Percentiles rank a stretch among this genome's conserved stretches.
phyloP scores from a whole-genome alignment of 2,888 invertebrate genomes.

The Ochropleura plecta region DNA sequence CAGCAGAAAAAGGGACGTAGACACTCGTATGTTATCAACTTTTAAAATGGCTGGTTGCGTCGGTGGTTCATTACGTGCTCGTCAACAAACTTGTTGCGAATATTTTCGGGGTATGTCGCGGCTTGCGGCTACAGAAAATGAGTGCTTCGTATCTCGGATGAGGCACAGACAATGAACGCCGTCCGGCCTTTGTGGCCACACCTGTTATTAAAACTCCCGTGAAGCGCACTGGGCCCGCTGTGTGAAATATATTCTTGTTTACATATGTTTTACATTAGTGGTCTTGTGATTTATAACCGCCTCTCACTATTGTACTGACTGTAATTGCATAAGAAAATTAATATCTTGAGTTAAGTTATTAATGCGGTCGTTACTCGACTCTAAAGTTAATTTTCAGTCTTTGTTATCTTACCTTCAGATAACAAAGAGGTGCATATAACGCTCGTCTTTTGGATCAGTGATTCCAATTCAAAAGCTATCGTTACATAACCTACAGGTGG shows the following conservation, averaged over 20 bases:
- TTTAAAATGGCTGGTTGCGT: constrained; percentile 36
- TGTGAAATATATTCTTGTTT: constrained; percentile 60
- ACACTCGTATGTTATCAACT: constrained; percentile 31
- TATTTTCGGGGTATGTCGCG: constrained; percentile 67
- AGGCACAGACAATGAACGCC: constrained; percentile 68
- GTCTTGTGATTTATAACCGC: constrained; percentile 33
- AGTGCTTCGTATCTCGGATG: constrained; percentile 73
- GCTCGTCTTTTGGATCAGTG: not conserved
- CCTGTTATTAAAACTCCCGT: constrained; percentile 83
- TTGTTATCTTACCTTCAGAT: not conserved
- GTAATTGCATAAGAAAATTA: constrained; percentile 35
- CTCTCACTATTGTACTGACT: constrained; percentile 16
- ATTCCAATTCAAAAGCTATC: constrained; percentile 4
- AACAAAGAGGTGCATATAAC: constrained; percentile 10
- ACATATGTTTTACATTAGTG: constrained; percentile 58
- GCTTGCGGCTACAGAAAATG: constrained; percentile 69
- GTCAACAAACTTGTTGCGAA: constrained; percentile 68
- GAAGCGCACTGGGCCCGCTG: constrained; percentile 58
- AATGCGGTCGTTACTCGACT: constrained; percentile 13
- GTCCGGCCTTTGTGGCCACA: constrained; percentile 77
- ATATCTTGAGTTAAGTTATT: constrained; percentile 38
- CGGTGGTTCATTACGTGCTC: constrained; percentile 50
- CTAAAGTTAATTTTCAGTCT: constrained; percentile 6
- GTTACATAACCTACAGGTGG: not conserved
- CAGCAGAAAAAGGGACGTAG: constrained; percentile 20